phyloP scores from a whole-genome alignment of 2,113 vertebrate genomes.

The Nothocercus julius region DNA sequence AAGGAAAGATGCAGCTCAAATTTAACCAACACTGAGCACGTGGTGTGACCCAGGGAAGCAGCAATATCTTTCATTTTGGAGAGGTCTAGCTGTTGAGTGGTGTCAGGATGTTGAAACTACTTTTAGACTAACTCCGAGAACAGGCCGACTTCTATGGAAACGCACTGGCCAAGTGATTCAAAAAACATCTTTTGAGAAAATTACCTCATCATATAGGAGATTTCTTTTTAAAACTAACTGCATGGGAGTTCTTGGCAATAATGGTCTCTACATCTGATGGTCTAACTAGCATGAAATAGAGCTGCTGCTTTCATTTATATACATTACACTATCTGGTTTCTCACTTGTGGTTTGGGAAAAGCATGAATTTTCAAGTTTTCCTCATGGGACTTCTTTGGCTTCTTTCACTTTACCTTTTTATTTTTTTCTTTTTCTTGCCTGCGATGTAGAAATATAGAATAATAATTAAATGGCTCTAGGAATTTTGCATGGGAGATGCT shows the following conservation, averaged over 20 bases:
- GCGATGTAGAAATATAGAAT: not conserved
- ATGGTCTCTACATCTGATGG: constrained; percentile 44
- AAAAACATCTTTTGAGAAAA: constrained; percentile 61
- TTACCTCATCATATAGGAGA: constrained; percentile 29
- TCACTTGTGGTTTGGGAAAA: constrained; percentile 56
- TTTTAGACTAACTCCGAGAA: not conserved
- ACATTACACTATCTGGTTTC: constrained; percentile 43
- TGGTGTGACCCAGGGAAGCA: not conserved
- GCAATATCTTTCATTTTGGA: not conserved
- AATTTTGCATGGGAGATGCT: not conserved
- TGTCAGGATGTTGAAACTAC: not conserved
- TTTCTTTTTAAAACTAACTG: constrained; percentile 53
- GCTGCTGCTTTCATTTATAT: constrained; percentile 61
- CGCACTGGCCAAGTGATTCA: constrained; percentile 25
- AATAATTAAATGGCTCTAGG: constrained; percentile 21
- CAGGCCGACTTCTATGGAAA: constrained; percentile 33
- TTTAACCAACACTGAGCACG: not conserved
- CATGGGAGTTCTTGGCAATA: constrained; percentile 63
- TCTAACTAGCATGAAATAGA: constrained; percentile 71
- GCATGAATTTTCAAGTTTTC: constrained; percentile 54
- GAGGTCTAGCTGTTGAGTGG: not conserved
- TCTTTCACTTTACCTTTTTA: constrained; percentile 53
- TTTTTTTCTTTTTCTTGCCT: constrained; percentile 49
- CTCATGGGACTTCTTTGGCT: constrained; percentile 48
- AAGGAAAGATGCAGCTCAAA: not conserved